These are phyloP conservation scores for Eremophila alpestris DNA, from an alignment of 2,797 vertebrate genomes.

Conservation along the genomic window DNA sequence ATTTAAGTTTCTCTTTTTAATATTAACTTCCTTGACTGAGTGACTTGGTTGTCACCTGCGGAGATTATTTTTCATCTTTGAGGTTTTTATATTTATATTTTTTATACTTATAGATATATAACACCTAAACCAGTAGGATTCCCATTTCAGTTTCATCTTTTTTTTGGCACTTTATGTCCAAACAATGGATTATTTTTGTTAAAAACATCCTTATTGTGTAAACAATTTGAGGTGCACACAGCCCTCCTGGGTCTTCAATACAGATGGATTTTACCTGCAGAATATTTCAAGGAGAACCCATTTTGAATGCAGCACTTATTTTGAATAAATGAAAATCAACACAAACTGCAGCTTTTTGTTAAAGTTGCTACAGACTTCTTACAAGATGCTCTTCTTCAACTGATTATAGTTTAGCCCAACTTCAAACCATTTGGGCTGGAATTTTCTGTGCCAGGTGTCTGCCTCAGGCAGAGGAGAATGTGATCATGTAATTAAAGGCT, in stretches of 20 bases:
- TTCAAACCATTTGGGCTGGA: constrained; percentile 24
- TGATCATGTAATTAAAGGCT: constrained; percentile 62
- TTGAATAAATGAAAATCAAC: neutral
- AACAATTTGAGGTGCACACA: neutral
- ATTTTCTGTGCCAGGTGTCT: constrained; percentile 53
- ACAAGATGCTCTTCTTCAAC: neutral
- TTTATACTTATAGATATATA: neutral
- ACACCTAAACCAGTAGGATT: neutral
- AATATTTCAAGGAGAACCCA: neutral
- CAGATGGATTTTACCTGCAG: neutral
- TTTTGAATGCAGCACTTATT: neutral
- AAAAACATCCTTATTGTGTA: neutral
- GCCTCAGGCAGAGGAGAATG: constrained; percentile 50
- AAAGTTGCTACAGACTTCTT: neutral
- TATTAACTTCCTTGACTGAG: neutral
- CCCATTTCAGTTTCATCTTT: neutral
- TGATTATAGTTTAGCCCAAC: constrained; percentile 22
- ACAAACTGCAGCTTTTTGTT: neutral
- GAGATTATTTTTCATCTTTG: neutral
- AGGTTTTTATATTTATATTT: neutral
- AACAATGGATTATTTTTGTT: neutral
- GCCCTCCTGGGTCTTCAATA: neutral
- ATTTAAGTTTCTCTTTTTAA: neutral
- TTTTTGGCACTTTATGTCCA: neutral
- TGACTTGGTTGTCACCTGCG: neutral